phyloP scores from a whole-genome alignment of 2,113 vertebrate species.

The Alligator mississippiensis region DNA sequence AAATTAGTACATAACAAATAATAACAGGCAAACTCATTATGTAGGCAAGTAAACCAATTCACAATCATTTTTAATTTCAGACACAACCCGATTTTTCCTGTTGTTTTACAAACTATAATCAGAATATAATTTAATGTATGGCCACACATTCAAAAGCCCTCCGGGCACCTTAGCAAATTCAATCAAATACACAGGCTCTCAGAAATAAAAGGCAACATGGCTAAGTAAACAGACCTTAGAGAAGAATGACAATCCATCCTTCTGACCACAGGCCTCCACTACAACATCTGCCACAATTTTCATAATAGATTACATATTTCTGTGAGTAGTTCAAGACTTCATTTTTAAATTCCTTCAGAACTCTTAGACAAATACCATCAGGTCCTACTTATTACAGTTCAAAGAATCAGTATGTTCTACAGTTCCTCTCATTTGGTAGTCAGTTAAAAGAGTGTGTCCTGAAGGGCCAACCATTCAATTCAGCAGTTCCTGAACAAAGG shows the following conservation, averaged over 20 bases:
- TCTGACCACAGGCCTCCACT: not conserved
- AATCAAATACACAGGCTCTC: not conserved
- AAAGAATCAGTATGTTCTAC: not conserved
- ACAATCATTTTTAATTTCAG: not conserved
- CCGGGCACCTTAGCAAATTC: not conserved
- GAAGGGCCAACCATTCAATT: not conserved
- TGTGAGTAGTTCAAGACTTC: conserved; percentile 3
- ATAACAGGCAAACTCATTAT: not conserved
- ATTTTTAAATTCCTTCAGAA: conserved; percentile 12
- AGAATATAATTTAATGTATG: conserved; percentile 29
- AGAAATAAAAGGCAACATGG: not conserved
- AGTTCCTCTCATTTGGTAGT: not conserved
- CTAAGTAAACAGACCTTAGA: not conserved
- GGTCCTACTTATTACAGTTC: not conserved
- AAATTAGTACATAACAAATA: conserved; percentile 1
- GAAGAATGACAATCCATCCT: not conserved
- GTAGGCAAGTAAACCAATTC: not conserved
- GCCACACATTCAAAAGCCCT: not conserved
- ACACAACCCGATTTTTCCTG: not conserved
- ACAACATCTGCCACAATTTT: not conserved
- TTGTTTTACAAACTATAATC: not conserved
- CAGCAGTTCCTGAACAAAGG: not conserved
- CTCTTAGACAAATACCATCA: not conserved
- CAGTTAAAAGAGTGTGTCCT: not conserved
- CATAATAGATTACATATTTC: conserved; percentile 2